Evolutionary conservation across 2,797 vertebrate genomes (phyloP).

Genomic region (Labeo calbasu): DNA sequence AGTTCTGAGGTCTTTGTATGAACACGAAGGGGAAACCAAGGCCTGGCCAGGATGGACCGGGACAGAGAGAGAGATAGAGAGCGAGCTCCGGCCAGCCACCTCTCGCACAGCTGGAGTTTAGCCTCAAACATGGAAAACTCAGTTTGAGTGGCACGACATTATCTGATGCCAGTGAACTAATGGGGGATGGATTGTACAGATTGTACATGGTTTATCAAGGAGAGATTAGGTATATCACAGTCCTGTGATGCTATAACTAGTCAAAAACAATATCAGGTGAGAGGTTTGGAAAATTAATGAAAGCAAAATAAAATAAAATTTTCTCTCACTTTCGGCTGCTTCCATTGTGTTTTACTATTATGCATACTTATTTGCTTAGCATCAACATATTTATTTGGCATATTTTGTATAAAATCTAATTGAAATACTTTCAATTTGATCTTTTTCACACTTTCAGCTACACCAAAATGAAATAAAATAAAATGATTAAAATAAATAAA

Average conservation of each 20-base stretch:
- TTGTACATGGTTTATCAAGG: not conserved
- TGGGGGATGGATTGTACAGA: not conserved
- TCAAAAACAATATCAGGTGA: not conserved
- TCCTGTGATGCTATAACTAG: not conserved
- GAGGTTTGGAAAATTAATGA: not conserved
- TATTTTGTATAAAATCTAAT: not conserved
- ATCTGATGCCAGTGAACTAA: not conserved
- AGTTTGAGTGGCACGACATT: slow-evolving; percentile 1
- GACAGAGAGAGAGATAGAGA: slow-evolving; percentile 33
- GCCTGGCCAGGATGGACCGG: slow-evolving; percentile 63
- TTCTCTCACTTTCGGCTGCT: not conserved
- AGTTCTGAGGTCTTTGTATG: slow-evolving; percentile 54
- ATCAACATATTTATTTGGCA: not conserved
- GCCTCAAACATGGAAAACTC: slow-evolving; percentile 31
- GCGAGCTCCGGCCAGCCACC: slow-evolving; percentile 35
- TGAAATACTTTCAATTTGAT: not conserved
- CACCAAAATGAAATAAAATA: too few relatives aligned
- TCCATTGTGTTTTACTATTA: too few relatives aligned
- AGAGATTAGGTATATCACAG: not conserved
- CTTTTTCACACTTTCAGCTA: not conserved
- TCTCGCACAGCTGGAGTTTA: slow-evolving; percentile 29
- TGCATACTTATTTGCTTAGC: not conserved
- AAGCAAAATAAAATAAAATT: not conserved
- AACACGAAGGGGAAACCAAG: slow-evolving; percentile 48
- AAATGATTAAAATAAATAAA: not conserved